phyloP scores from a whole-genome alignment of 2,797 vertebrate genomes.

The Enteromius mattozi region DNA sequence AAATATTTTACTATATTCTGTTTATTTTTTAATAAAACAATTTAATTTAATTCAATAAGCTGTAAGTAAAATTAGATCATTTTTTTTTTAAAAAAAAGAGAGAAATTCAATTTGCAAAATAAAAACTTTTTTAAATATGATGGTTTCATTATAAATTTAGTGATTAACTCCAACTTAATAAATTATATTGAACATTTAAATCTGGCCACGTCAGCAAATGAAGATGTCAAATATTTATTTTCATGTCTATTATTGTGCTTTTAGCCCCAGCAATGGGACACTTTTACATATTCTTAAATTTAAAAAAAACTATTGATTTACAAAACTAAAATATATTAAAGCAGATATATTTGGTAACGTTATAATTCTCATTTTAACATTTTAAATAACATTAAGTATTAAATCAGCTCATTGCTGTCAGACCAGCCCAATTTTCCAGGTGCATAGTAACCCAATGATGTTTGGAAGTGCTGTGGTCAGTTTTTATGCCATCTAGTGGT shows the following conservation, averaged over 20 bases:
- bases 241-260: not conserved
- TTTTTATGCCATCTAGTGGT: not conserved
- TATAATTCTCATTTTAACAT: not conserved
- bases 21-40: no score
- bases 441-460: not conserved
- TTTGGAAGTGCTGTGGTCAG: not conserved
- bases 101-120: no score
- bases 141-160: not conserved
- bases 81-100: no score
- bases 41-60: no score
- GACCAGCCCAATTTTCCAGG: not conserved
- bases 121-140: not conserved
- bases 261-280: not conserved
- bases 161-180: not conserved
- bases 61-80: no score
- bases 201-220: not conserved
- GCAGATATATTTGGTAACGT: not conserved
- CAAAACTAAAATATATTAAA: not conserved
- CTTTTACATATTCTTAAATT: not conserved
- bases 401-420: not conserved
- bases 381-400: not conserved
- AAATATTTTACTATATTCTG: no score
- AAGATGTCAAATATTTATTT: not conserved
- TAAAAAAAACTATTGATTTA: not conserved
- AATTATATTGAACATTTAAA: not conserved